Evolutionary conservation across 2,888 invertebrate genomes (phyloP).

Genomic region (Cryptocheilus praepositus): DNA sequence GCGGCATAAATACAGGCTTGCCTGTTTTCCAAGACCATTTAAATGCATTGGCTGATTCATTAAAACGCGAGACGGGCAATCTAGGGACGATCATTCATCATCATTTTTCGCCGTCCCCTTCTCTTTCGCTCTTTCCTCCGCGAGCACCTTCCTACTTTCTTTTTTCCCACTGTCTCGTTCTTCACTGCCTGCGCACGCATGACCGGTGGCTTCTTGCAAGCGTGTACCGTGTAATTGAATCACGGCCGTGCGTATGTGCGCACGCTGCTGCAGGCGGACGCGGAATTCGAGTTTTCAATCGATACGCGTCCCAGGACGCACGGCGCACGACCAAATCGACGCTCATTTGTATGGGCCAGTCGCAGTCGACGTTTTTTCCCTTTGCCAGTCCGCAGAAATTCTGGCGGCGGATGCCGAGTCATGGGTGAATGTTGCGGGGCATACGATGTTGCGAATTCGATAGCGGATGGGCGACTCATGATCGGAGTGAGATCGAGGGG

Average conservation of each 20-base stretch:
- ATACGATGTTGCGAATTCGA: no score
- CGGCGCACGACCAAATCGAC: constrained; percentile 22
- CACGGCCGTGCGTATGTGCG: constrained; percentile 17
- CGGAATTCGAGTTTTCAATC: constrained; percentile 35
- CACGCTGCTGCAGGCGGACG: not conserved
- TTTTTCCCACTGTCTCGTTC: not conserved
- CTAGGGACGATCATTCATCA: constrained; percentile 53
- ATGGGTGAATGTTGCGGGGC: no score
- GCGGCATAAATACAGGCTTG: constrained; percentile 43
- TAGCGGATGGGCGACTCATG: no score
- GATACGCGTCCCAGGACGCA: constrained; percentile 18
- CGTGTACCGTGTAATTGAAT: constrained; percentile 42
- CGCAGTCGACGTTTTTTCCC: no score
- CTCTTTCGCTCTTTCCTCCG: not conserved
- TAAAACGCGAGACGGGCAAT: constrained; percentile 57
- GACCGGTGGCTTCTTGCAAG: constrained; percentile 38
- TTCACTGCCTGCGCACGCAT: constrained; percentile 19
- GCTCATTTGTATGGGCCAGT: constrained; percentile 3
- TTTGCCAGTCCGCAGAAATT: no score
- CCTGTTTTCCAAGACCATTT: constrained; percentile 50
- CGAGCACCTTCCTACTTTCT: not conserved
- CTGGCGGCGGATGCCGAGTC: no score
- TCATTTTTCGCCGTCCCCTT: constrained; percentile 46
- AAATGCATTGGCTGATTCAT: constrained; percentile 56
- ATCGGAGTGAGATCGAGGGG: no score